Evolutionary conservation across 2,113 vertebrate genomes (phyloP).

Genomic region (Artemisiospiza belli): DNA sequence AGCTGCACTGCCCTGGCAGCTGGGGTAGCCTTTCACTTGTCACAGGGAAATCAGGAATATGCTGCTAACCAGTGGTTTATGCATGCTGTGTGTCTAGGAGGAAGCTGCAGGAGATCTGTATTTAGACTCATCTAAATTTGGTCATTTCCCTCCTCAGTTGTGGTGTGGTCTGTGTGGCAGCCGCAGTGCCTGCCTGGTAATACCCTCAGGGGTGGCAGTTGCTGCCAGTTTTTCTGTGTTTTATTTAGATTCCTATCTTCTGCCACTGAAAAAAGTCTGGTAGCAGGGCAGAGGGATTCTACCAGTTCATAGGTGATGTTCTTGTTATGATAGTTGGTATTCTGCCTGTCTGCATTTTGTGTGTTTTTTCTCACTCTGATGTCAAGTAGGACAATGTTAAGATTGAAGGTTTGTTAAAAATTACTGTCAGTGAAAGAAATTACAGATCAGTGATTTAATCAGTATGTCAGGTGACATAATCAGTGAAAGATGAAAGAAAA

Average conservation of each 20-base stretch:
- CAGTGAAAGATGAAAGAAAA: not conserved
- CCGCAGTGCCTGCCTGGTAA: accelerated
- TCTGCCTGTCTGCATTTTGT: not conserved
- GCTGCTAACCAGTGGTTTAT: accelerated
- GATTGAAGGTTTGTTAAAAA: not conserved
- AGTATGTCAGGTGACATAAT: not conserved
- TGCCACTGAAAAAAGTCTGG: not conserved
- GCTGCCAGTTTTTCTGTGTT: not conserved
- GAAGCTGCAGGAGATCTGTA: not conserved
- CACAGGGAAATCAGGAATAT: not conserved
- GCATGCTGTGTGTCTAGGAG: accelerated
- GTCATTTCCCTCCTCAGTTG: not conserved
- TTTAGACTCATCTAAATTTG: not conserved
- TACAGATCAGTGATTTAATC: not conserved
- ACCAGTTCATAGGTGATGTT: not conserved
- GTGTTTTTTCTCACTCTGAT: not conserved
- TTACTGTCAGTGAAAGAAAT: not conserved
- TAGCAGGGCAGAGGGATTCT: not conserved
- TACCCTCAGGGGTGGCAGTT: not conserved
- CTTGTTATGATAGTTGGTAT: not conserved
- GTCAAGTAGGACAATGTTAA: not conserved
- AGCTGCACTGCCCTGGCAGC: not conserved
- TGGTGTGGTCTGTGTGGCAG: not conserved
- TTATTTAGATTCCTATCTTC: not conserved
- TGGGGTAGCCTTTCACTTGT: slow-evolving; percentile 9